Evolutionary conservation across 2,888 invertebrate species (phyloP).

Genomic region (Teleiodes luculella): DNA sequence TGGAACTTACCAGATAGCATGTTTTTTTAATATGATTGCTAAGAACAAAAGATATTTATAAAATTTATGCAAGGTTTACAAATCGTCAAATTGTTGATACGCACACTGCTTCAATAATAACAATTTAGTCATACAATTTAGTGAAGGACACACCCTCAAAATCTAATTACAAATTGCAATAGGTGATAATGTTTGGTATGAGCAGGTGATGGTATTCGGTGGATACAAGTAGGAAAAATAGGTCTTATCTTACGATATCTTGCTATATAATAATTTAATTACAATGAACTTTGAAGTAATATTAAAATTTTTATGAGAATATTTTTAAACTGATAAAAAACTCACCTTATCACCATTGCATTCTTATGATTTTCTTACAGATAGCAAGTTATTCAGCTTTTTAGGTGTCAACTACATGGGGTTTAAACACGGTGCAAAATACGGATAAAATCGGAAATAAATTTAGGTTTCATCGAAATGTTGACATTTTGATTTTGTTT

Average conservation of each 20-base stretch:
- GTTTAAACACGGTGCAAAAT: background rate
- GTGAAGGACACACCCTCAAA: constrained; percentile 12
- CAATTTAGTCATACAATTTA: no score
- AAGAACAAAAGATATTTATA: no score
- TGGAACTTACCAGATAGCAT: no score
- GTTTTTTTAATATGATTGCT: no score
- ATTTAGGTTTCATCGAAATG: background rate
- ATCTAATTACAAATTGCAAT: constrained; percentile 3
- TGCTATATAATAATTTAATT: background rate
- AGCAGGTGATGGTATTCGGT: background rate
- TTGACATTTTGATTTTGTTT: background rate
- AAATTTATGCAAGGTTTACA: constrained; percentile 1
- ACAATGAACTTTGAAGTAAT: background rate
- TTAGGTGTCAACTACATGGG: background rate
- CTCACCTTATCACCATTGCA: constrained; percentile 5
- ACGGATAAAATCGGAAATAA: background rate
- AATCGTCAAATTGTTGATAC: background rate
- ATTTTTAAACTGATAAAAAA: background rate
- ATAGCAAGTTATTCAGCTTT: background rate
- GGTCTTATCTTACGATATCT: no score
- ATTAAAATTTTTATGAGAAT: background rate
- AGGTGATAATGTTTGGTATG: background rate
- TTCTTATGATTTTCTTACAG: background rate
- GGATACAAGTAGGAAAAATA: no score
- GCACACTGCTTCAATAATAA: no score